phyloP scores from a whole-genome alignment of 2,888 invertebrate genomes.

The Mechanitis messenoides region DNA sequence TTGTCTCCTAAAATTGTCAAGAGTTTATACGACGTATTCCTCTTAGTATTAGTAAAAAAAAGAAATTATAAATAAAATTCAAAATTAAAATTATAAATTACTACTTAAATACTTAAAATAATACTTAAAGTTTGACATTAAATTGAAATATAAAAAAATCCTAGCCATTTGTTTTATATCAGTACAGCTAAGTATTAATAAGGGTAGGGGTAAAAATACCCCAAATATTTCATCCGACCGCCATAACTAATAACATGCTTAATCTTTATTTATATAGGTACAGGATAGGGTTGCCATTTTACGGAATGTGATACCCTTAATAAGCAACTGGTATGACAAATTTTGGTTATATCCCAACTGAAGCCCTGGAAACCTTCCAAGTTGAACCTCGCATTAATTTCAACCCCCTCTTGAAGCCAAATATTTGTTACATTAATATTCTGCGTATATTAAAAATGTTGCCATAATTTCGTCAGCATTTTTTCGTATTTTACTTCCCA shows the following conservation, averaged over 20 bases:
- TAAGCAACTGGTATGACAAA: constrained; percentile 22
- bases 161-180: too few relatives aligned
- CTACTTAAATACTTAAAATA: too few relatives aligned
- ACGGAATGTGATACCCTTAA: constrained; percentile 23
- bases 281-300: constrained; percentile 6
- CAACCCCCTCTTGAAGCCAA: constrained; percentile 45
- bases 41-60: too few relatives aligned
- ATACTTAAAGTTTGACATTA: too few relatives aligned
- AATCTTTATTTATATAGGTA: constrained; percentile 3
- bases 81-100: too few relatives aligned
- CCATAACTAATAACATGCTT: constrained; percentile 1
- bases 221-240: neutral
- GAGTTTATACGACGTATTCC: too few relatives aligned
- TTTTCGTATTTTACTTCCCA: neutral
- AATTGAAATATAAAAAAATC: too few relatives aligned
- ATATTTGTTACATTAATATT: constrained; percentile 42
- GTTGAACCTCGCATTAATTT: constrained; percentile 38
- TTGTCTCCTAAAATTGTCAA: too few relatives aligned
- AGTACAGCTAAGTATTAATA: neutral
- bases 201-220: neutral
- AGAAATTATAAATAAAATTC: too few relatives aligned
- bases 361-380: constrained; percentile 48
- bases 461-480: neutral
- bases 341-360: constrained; percentile 40
- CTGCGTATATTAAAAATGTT: neutral